Conservation (phyloP, 2,888 invertebrate species). For the Marronus borbonicus region DNA sequence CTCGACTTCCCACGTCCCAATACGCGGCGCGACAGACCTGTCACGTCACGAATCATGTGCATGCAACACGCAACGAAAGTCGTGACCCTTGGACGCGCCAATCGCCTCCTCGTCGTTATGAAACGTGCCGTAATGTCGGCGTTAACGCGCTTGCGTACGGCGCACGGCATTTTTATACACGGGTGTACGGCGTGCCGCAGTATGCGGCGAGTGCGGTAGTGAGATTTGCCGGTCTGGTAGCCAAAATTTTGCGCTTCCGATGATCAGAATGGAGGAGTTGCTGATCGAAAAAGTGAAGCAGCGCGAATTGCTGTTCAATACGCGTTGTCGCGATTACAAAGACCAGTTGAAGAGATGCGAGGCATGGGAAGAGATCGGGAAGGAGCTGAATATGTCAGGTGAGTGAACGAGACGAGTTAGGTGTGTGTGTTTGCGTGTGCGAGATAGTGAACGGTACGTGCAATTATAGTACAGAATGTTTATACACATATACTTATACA, state of each 20-base stretch:
- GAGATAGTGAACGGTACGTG: not conserved
- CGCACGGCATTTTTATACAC: slow-evolving; percentile 4
- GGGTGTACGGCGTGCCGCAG: slow-evolving; percentile 25
- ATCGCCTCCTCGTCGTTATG: slow-evolving; percentile 33
- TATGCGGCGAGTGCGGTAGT: slow-evolving; percentile 9
- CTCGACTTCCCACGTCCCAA: slow-evolving; percentile 31
- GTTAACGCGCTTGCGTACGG: slow-evolving; percentile 32
- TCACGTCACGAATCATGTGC: slow-evolving; percentile 47
- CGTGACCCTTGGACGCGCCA: slow-evolving; percentile 41
- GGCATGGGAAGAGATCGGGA: slow-evolving; percentile 54
- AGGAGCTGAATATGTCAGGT: slow-evolving; percentile 53
- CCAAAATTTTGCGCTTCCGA: not conserved
- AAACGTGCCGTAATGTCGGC: slow-evolving; percentile 44
- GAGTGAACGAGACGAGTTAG: slow-evolving; percentile 20
- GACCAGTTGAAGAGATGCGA: slow-evolving; percentile 51
- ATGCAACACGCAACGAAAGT: slow-evolving; percentile 34
- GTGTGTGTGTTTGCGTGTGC: not conserved
- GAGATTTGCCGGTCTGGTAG: not conserved
- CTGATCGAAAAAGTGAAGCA: slow-evolving; percentile 53
- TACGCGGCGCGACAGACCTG: not conserved
- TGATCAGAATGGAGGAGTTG: slow-evolving; percentile 48
- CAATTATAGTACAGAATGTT: no score
- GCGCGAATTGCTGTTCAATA: slow-evolving; percentile 52
- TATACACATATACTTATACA: not conserved
- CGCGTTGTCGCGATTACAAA: slow-evolving; percentile 46